Conservation (phyloP, 2,888 invertebrate genomes). For the Heterodera filipjevi region DNA sequence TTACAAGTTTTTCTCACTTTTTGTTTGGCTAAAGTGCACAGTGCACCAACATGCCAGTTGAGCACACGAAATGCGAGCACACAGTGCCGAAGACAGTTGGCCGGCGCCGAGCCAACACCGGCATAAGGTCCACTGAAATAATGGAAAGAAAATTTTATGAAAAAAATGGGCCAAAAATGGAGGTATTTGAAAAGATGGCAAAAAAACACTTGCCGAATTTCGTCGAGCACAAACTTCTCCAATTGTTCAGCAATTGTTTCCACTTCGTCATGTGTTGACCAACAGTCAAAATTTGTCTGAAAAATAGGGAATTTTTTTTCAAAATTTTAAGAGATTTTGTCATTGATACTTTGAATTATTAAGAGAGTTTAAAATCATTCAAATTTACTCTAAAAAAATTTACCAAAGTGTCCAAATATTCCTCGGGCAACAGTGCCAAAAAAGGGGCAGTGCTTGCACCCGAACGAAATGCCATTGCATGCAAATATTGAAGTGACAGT, state of each 20-base stretch:
- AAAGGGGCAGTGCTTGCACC: not conserved
- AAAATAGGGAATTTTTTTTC: no score
- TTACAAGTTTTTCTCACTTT: not conserved
- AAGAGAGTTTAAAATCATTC: not conserved
- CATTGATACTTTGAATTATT: no score
- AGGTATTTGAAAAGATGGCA: not conserved
- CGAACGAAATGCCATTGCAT: not conserved
- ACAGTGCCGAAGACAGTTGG: constrained; percentile 7
- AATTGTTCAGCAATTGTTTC: not conserved
- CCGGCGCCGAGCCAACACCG: not conserved
- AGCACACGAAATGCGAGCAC: not conserved
- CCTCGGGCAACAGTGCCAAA: not conserved
- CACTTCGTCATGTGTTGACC: not conserved
- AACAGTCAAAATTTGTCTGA: constrained; percentile 2
- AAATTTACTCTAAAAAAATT: not conserved
- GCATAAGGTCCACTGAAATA: not conserved
- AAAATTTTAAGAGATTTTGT: no score
- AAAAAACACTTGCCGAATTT: not conserved
- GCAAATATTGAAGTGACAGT: not conserved
- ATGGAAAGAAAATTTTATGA: no score
- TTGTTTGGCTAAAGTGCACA: not conserved
- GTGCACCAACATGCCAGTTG: not conserved
- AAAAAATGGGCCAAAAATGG: not conserved
- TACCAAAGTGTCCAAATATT: not conserved
- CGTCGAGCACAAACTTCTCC: not conserved